A percentile compares a stretch with the other conserved stretches of the same genome.
Conservation (phyloP, 2,113 vertebrate species). For the Eclectus roratus region DNA sequence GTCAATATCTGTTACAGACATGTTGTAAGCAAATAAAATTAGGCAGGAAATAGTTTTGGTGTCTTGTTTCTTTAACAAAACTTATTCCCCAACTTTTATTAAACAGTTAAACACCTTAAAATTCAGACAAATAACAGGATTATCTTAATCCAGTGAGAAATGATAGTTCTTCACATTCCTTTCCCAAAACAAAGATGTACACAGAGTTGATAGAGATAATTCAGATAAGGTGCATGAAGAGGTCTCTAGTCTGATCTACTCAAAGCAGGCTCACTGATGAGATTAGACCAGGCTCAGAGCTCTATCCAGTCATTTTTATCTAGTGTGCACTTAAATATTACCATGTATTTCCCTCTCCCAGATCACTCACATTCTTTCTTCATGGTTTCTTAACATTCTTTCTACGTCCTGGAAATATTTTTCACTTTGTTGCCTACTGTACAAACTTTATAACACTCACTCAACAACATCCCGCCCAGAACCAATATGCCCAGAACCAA, state of each 20-base stretch:
- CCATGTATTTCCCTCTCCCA: not conserved
- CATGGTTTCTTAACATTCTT: not conserved
- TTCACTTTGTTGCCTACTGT: not conserved
- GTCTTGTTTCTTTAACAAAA: not conserved
- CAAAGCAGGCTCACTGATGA: not conserved
- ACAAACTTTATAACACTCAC: not conserved
- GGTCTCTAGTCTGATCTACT: not conserved
- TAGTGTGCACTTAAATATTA: not conserved
- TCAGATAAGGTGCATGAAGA: not conserved
- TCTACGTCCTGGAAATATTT: not conserved
- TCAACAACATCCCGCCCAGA: not conserved
- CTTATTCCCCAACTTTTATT: not conserved
- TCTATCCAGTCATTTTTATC: not conserved
- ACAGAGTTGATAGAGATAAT: not conserved
- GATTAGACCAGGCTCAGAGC: not conserved
- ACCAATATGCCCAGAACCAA: not conserved
- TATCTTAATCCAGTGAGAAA: not conserved
- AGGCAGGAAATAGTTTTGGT: not conserved
- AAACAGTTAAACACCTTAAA: not conserved
- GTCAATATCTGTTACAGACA: not conserved
- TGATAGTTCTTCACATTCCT: not conserved
- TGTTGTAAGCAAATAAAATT: not conserved
- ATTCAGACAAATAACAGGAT: not conserved
- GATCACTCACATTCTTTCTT: not conserved
- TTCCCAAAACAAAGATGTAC: not conserved